Percentiles rank a stretch among this genome's conserved stretches.
Evolutionary conservation across 1,140 invertebrate species (phyloP).

Genomic region (Helicoverpa zea): DNA sequence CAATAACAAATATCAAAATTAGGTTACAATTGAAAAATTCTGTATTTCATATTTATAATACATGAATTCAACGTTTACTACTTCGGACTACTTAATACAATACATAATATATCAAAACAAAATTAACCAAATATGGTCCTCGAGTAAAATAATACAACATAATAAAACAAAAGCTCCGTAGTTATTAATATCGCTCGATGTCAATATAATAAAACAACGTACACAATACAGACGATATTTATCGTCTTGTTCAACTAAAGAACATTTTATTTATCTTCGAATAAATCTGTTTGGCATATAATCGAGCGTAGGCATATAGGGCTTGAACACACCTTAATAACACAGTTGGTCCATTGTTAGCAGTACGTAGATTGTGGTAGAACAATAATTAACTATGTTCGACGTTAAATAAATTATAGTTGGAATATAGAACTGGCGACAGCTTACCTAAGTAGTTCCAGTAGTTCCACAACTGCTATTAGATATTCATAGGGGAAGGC

Average conservation of each 20-base stretch:
- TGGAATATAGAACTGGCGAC: constrained; percentile 41
- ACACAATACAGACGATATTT: neutral
- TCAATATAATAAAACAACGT: neutral
- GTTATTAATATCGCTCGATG: neutral
- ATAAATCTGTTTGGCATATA: neutral
- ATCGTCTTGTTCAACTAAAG: neutral
- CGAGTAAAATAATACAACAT: too few relatives aligned
- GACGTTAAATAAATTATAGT: constrained; percentile 39
- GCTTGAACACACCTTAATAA: neutral
- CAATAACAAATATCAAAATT: too few relatives aligned
- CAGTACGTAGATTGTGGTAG: constrained; percentile 8
- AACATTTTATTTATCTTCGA: neutral
- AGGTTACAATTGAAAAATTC: too few relatives aligned
- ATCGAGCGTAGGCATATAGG: neutral
- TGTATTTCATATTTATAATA: too few relatives aligned
- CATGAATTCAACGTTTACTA: too few relatives aligned
- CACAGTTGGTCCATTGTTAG: constrained; percentile 8
- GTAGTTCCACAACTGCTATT: constrained; percentile 41
- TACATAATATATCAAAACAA: too few relatives aligned
- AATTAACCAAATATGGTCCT: too few relatives aligned
- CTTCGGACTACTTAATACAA: too few relatives aligned
- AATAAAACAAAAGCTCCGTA: neutral
- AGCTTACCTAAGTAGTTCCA: constrained; percentile 43
- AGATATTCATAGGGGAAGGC: constrained; percentile 42
- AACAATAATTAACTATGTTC: constrained; percentile 43